Evolutionary conservation across 2,797 vertebrate genomes (phyloP).

Genomic region (Prunella strophiata): DNA sequence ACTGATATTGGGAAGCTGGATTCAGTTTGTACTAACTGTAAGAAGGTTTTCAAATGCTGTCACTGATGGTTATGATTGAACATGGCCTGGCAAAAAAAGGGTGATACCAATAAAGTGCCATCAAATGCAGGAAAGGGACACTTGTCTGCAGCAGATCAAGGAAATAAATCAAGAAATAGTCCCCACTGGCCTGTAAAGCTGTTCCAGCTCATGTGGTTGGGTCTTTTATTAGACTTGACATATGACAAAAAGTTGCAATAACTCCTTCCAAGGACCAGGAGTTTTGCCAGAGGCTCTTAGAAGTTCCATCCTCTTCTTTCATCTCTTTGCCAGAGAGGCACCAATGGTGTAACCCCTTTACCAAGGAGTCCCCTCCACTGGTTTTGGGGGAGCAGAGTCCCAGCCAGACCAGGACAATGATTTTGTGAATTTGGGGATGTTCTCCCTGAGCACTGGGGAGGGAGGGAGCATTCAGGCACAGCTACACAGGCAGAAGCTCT

Average conservation of each 20-base stretch:
- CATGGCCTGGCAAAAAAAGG: neutral
- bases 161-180: neutral
- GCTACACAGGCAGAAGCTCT: neutral
- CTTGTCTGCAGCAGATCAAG: neutral
- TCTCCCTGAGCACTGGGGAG: neutral
- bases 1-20: neutral
- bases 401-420: accelerated
- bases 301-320: neutral
- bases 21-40: neutral
- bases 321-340: neutral
- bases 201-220: neutral
- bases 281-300: neutral
- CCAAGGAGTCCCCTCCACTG: neutral
- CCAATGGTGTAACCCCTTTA: neutral
- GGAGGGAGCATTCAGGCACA: neutral
- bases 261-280: constrained; percentile 9
- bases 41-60: neutral
- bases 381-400: neutral
- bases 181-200: neutral
- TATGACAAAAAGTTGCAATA: neutral
- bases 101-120: neutral
- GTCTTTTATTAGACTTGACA: neutral
- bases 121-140: neutral
- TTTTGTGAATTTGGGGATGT: neutral
- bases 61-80: neutral